Percentiles rank a stretch among this genome's conserved stretches.
These are phyloP conservation scores for Carduelis carduelis DNA, from an alignment of 2,797 vertebrate species.

Conservation along the genomic window DNA sequence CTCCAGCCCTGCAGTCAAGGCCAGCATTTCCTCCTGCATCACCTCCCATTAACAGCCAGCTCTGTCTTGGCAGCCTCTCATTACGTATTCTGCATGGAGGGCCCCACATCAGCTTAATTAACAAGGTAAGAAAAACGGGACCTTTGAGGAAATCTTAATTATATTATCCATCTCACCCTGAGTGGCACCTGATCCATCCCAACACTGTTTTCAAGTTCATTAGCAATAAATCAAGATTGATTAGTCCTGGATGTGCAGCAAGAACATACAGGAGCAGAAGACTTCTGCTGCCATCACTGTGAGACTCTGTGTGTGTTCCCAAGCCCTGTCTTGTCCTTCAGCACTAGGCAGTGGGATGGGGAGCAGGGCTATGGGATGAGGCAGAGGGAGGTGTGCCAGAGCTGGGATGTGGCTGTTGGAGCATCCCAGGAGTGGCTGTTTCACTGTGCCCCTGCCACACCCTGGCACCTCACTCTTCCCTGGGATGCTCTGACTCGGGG, in stretches of 20 bases:
- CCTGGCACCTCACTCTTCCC: rapidly evolving
- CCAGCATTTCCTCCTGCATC: not conserved
- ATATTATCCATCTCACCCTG: slow-evolving; percentile 64
- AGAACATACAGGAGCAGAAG: not conserved
- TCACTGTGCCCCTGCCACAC: rapidly evolving
- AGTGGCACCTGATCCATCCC: slow-evolving; percentile 57
- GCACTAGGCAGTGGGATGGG: not conserved
- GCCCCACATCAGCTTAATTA: slow-evolving; percentile 59
- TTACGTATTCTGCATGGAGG: slow-evolving; percentile 8
- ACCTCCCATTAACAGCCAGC: not conserved
- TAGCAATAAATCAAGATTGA: slow-evolving; percentile 58
- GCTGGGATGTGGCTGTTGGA: rapidly evolving
- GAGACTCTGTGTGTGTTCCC: not conserved
- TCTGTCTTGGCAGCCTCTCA: not conserved
- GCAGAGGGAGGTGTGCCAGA: not conserved
- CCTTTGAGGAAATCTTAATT: slow-evolving; percentile 65
- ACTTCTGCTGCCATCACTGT: rapidly evolving
- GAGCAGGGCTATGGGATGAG: not conserved
- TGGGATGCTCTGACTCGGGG: not conserved
- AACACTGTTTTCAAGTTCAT: slow-evolving; percentile 48
- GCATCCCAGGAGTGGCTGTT: not conserved
- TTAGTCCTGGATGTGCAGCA: not conserved
- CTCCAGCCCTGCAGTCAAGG: not conserved
- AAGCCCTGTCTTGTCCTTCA: not conserved
- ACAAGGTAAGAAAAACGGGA: slow-evolving; percentile 58